Conservation (phyloP, 2,797 vertebrate genomes). For the Pogonophryne albipinna region DNA sequence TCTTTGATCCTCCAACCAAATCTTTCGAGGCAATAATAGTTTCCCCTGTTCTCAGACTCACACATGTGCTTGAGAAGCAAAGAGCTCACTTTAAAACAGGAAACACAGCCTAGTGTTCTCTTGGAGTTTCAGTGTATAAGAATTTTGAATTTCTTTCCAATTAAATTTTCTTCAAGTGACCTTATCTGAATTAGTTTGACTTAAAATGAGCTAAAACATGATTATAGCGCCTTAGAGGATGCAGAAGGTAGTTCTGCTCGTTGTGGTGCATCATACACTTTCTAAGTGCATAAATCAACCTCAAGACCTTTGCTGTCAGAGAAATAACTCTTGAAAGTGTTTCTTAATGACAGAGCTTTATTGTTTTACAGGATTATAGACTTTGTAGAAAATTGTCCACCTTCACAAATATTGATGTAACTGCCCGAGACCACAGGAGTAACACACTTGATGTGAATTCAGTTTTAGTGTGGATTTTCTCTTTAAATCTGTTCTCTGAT, state of each 20-base stretch:
- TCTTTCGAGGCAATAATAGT: conserved; percentile 64
- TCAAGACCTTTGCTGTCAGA: conserved; percentile 39
- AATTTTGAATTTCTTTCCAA: conserved; percentile 28
- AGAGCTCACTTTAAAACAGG: conserved; percentile 53
- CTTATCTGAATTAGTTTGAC: conserved; percentile 23
- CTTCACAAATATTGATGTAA: conserved; percentile 70
- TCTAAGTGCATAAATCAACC: conserved; percentile 42
- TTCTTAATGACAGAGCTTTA: conserved; percentile 63
- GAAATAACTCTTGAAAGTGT: conserved; percentile 45
- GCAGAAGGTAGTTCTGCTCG: conserved; percentile 3
- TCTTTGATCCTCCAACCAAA: conserved; percentile 71
- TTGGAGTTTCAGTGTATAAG: conserved; percentile 24
- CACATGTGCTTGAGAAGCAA: conserved; percentile 52
- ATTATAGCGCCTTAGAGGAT: not conserved
- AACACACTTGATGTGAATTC: conserved; percentile 51
- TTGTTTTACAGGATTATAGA: conserved; percentile 63
- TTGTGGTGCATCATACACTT: conserved; percentile 11
- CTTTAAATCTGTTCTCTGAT: conserved; percentile 60
- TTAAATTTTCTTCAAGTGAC: conserved; percentile 44
- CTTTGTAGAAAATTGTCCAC: conserved; percentile 61
- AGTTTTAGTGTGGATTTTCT: conserved; percentile 61
- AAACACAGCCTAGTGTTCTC: conserved; percentile 35
- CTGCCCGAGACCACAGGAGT: conserved; percentile 39
- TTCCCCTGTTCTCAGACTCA: conserved; percentile 47
- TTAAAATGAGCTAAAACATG: conserved; percentile 10